Evolutionary conservation across 2,797 vertebrate genomes (phyloP), one percentile per base, ranked within the genome.

Genomic region (Xenentodon cancila): DNA sequence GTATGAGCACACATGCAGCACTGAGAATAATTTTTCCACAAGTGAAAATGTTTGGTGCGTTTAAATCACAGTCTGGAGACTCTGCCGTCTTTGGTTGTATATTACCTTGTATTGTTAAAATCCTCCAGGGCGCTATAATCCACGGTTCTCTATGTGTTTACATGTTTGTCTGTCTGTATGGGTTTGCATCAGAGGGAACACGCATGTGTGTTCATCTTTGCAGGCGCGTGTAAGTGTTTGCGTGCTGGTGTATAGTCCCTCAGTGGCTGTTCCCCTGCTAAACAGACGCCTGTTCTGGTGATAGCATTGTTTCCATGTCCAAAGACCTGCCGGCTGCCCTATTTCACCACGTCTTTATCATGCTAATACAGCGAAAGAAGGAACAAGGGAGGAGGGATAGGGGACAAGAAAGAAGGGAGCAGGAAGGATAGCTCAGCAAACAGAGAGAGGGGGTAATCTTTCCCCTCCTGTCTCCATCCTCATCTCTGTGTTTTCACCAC

Each of bases 241-340:
- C 37, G 58, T 57, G 61, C 67, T 58, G 55, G 59, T 55, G 74
- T 62, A 3, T 7, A 40, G 84, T 89, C 88, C 89, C 88, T 81
- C 8, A 67, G 79, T 71, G 81, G 72, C 82, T 81, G 84, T 75
- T 84, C 81, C 81, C 80, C 73, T 13, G 77, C 84, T 82, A 84
- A 75, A 75, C 48, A 80, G 80, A 84, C 80, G 86, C 81, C 84
- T 90, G 85, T 76, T 86, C 83, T 64, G 82, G 84, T 64, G 90
- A 92, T 90, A 92, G 88, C 86, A 91, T 91, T 91, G 88, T 91
- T 82, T 89, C 61, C 69, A 53, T 88, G 89, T 89, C 84, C 91
- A 88, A 87, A 90, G 90, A 90, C 88, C 89, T 92, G 87, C 87
- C 78, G 84, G 85, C 88, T 90, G 88, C 85, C 89, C 89, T 87